phyloP scores from a whole-genome alignment of 2,113 vertebrate species.

The Fukomys damarensis region DNA sequence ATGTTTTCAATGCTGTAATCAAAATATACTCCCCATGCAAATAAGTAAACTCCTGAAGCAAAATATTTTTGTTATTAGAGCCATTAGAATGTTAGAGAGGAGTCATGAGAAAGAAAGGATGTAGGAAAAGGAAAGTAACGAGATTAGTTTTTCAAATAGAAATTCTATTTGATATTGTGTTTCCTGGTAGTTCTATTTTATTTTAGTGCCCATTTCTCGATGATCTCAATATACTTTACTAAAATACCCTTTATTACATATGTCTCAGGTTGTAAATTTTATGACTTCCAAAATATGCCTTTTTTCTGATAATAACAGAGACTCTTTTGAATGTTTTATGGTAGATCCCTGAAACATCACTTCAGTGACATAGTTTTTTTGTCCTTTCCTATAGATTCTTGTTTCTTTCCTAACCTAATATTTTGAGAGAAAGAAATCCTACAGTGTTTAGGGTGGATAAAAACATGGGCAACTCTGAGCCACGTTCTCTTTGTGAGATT shows the following conservation, averaged over 20 bases:
- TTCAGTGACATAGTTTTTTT: background rate
- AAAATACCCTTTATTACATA: background rate
- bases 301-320: background rate
- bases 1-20: background rate
- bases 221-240: background rate
- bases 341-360: background rate
- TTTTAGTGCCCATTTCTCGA: background rate
- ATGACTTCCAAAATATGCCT: background rate
- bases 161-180: background rate
- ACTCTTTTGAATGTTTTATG: conserved; percentile 15
- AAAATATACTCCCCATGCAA: conserved; percentile 30
- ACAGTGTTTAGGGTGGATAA: background rate
- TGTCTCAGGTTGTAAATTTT: background rate
- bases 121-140: background rate
- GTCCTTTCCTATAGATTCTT: background rate
- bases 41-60: background rate
- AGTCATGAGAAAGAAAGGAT: background rate
- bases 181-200: background rate
- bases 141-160: background rate
- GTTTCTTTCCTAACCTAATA: background rate
- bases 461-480: background rate
- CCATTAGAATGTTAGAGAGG: background rate
- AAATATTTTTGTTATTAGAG: background rate
- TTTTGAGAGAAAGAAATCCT: background rate
- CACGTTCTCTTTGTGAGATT: background rate